phyloP scores from a whole-genome alignment of 2,113 vertebrate genomes.

The Psilopogon haemacephalus region DNA sequence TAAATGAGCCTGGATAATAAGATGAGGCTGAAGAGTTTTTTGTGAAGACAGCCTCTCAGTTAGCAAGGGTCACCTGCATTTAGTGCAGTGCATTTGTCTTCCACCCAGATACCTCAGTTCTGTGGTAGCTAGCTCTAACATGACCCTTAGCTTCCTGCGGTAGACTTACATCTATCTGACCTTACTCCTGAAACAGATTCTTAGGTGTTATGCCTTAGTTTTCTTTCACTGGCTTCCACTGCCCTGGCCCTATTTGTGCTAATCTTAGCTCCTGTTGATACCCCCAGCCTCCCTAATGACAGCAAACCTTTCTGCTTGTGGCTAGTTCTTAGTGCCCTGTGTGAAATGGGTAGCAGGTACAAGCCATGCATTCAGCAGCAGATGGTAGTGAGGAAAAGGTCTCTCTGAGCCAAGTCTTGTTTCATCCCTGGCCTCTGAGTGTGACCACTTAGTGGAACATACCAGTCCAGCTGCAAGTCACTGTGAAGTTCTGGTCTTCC shows the following conservation, averaged over 20 bases:
- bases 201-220: background rate
- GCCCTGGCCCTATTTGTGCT: background rate
- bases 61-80: background rate
- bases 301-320: background rate
- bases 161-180: background rate
- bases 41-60: background rate
- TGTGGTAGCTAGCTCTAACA: background rate
- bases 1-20: background rate
- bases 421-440: background rate
- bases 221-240: background rate
- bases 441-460: background rate
- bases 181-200: background rate
- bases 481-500: background rate
- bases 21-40: background rate
- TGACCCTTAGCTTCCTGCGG: background rate
- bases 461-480: background rate
- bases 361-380: background rate
- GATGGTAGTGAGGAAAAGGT: background rate
- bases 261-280: background rate
- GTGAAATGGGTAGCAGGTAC: background rate
- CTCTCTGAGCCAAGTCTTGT: background rate
- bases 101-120: background rate
- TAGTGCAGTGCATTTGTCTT: background rate
- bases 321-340: background rate
- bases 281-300: fast-evolving